Evolutionary conservation across 1,140 invertebrate genomes (phyloP), one percentile per base, ranked within the genome.

Genomic region (Acromyrmex echinatior): DNA sequence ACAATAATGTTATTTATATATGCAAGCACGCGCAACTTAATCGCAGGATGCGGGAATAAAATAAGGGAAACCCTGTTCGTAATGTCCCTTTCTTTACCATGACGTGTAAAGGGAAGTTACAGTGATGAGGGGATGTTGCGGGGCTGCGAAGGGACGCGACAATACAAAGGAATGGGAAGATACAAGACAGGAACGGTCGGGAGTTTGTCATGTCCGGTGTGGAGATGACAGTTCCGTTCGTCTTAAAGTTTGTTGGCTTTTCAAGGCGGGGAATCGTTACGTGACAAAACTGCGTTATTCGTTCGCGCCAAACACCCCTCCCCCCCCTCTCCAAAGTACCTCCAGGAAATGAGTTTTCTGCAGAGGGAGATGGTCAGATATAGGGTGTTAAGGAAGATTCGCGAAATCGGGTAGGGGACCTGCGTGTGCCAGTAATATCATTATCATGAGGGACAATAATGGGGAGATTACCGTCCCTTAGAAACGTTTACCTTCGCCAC

Each of bases 151-250:
- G 31, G 65, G 80, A 68, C 45, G 87, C 49, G 53, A 21, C 65
- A 49, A 66, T 53, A 85, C 51, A 66, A 79, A 49, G 60, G 28
- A 58, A 14, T 31, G 49, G 45, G 70, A 74, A 71, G 76, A 80
- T 70, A 68, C 87, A 73, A 65, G 71, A 88, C 58, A 79, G 81
- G 77, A 91, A 86, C 66, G 68, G 90, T 78, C 71, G 88, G 80
- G 89, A 93, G 88, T 93, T 93, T 93, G 90, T 94, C 93, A 93
- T 94, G 93, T 94, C 93, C 93, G 91, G 91, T 70, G 87, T 93
- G 93, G 93, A 92, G 91, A 93, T 93, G 93, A 92, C 93, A 92
- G 93, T 93, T 93, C 90, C 91, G 92, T 88, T 92, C 90, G 92
- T 92, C 91, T 92, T 90, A 77, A 93, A 93, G 92, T 93, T 93